Evolutionary conservation across 2,888 invertebrate genomes (phyloP).

Genomic region (Lamellibrachia columna): DNA sequence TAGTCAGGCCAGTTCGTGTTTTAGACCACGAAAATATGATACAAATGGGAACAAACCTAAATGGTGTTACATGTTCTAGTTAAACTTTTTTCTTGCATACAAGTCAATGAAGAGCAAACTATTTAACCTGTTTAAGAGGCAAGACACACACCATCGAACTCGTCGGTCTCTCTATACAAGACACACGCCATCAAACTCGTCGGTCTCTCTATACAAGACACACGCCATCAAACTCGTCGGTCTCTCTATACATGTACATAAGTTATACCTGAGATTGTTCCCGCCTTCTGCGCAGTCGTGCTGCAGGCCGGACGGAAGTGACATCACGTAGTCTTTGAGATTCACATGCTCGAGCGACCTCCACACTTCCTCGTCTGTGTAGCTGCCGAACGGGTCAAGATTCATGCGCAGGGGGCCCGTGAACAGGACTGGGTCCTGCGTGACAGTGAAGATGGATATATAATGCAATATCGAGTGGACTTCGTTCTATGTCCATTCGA

Average conservation of each 20-base stretch:
- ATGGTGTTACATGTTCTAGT: too few species aligned
- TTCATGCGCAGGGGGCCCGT: constrained; percentile 90
- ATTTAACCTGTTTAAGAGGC: background rate
- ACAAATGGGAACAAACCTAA: too few species aligned
- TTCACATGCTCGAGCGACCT: constrained; percentile 87
- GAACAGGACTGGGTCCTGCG: constrained; percentile 91
- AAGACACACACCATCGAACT: too few species aligned
- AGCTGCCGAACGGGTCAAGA: constrained; percentile 86
- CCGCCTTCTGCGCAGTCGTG: constrained; percentile 92
- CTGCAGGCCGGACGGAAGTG: constrained; percentile 79
- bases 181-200: too few species aligned
- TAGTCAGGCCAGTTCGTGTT: too few species aligned
- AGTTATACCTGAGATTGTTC: constrained; percentile 74
- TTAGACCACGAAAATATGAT: too few species aligned
- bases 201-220: too few species aligned
- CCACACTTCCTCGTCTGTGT: constrained; percentile 88
- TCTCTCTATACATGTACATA: too few species aligned
- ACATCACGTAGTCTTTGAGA: constrained; percentile 83
- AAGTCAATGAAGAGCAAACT: background rate
- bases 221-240: too few species aligned
- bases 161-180: too few species aligned
- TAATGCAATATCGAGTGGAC: background rate
- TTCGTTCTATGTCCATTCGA: too few species aligned
- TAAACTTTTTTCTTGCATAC: background rate
- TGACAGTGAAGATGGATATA: background rate